These are phyloP conservation scores for Pipistrellus pygmaeus DNA, from an alignment of 2,797 vertebrate genomes.

Conservation along the genomic window DNA sequence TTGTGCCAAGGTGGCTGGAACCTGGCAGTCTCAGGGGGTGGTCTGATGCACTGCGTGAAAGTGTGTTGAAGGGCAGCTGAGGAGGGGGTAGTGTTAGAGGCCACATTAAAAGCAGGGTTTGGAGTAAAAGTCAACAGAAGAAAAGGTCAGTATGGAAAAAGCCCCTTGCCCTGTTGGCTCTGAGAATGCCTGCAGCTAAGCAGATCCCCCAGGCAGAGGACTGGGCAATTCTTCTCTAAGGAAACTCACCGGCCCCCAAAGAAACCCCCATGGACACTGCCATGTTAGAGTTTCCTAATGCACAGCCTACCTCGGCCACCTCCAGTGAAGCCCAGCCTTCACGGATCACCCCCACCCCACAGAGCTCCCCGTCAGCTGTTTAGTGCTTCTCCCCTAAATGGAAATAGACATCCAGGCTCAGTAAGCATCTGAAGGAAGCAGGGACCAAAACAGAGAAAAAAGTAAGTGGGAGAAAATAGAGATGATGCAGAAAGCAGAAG, in stretches of 20 bases:
- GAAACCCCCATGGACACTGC: not conserved
- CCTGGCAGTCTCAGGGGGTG: not conserved
- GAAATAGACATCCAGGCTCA: not conserved
- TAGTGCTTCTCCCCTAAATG: not conserved
- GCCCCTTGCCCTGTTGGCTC: not conserved
- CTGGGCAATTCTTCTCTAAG: not conserved
- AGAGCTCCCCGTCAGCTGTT: not conserved
- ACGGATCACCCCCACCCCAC: not conserved
- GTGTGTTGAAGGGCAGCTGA: not conserved
- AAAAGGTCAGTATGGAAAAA: not conserved
- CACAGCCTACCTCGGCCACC: not conserved
- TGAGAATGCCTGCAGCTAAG: not conserved
- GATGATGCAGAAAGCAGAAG: not conserved
- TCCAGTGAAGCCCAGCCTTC: not conserved
- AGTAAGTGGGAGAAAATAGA: conserved; percentile 39
- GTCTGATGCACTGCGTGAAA: not conserved
- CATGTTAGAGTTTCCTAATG: not conserved
- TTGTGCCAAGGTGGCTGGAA: not conserved
- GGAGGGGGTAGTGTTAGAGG: not conserved
- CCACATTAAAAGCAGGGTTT: not conserved
- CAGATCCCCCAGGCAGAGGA: not conserved
- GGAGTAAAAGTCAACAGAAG: not conserved
- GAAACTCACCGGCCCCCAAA: not conserved
- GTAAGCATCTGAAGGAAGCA: not conserved
- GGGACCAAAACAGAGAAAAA: not conserved